These are phyloP conservation scores for Drosophila prostipennis DNA, from an alignment of 2,888 invertebrate genomes.

Conservation along the genomic window DNA sequence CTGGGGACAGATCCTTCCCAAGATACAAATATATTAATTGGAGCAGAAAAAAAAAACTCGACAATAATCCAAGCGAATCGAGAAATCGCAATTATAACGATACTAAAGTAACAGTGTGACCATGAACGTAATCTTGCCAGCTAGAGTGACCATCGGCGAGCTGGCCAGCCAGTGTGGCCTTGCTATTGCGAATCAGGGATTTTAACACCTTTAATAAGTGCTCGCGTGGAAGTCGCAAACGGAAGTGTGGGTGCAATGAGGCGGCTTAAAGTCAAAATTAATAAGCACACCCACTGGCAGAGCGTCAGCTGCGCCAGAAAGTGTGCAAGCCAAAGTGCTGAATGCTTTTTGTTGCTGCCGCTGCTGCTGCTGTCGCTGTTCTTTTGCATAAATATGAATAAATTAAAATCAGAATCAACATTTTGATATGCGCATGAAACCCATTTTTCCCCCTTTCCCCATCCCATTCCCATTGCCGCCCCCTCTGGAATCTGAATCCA, in stretches of 20 bases:
- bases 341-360: constrained; percentile 37
- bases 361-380: constrained; percentile 48
- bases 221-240: constrained; percentile 5
- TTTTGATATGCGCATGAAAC: constrained; percentile 68
- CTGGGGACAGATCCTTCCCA: background rate
- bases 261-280: constrained; percentile 57
- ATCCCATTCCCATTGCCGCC: background rate
- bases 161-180: background rate
- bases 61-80: background rate
- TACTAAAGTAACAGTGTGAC: constrained; percentile 1
- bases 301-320: constrained; percentile 48
- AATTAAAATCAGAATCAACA: constrained; percentile 76
- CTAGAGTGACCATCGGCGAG: background rate
- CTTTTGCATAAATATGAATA: constrained; percentile 80
- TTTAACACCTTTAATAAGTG: constrained; percentile 32
- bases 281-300: constrained; percentile 43
- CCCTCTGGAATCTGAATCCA: constrained; percentile 22
- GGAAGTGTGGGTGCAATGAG: constrained; percentile 31
- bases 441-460: constrained; percentile 32
- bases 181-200: constrained; percentile 7
- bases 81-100: background rate
- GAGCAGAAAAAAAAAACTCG: background rate
- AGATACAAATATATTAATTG: background rate
- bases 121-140: background rate
- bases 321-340: constrained; percentile 63